A percentile compares a stretch with the other conserved stretches of the same genome.
phyloP scores from a whole-genome alignment of 64 coral and sea anemone species.

The Anthopleura sola region DNA sequence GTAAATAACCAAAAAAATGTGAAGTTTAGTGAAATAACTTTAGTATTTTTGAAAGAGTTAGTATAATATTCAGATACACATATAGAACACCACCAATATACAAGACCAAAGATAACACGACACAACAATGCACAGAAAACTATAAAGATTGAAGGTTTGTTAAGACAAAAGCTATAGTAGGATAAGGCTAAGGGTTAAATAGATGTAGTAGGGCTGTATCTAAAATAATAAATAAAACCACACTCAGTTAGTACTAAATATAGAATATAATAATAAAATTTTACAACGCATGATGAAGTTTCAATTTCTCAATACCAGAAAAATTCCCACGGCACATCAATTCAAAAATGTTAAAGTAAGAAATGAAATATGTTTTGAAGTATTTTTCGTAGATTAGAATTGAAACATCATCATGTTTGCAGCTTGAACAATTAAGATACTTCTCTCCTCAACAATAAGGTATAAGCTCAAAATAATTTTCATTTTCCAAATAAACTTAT shows the following conservation, averaged over 20 bases:
- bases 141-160: neutral
- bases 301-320: neutral
- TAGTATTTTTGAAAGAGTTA: neutral
- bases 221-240: conserved; percentile 19
- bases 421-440: too few species aligned
- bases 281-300: neutral
- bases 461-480: too few species aligned
- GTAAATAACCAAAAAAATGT: neutral
- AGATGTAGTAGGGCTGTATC: conserved; percentile 11
- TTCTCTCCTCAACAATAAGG: too few species aligned
- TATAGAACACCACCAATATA: neutral
- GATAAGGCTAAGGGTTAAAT: neutral
- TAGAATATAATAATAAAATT: neutral
- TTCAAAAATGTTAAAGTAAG: too few species aligned
- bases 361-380: too few species aligned
- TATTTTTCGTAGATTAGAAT: too few species aligned
- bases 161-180: neutral
- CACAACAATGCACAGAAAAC: too few species aligned
- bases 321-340: too few species aligned
- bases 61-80: neutral
- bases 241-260: conserved; percentile 4
- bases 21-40: neutral
- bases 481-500: too few species aligned
- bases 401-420: too few species aligned
- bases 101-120: too few species aligned